phyloP scores from a whole-genome alignment of 2,888 invertebrate species.

The Andrena trimmerana region DNA sequence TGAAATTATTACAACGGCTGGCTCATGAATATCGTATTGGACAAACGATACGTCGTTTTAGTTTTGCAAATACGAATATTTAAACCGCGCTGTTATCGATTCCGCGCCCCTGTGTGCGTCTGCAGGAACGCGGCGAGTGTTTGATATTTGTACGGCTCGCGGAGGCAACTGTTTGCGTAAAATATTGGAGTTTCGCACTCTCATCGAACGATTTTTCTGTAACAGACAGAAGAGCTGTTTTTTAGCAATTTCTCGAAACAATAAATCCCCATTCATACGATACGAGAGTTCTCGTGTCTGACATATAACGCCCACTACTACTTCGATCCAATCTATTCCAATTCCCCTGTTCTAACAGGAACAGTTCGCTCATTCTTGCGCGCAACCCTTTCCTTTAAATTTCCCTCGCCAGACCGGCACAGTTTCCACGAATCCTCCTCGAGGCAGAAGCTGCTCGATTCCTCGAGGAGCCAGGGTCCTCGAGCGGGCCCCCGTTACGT shows the following conservation, averaged over 20 bases:
- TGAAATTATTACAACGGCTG: constrained; percentile 2
- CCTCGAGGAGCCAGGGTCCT: constrained; percentile 2
- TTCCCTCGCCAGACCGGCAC: too few relatives aligned
- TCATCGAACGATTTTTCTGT: background rate
- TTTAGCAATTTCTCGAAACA: too few relatives aligned
- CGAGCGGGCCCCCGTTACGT: constrained; percentile 18
- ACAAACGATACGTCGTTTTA: constrained; percentile 15
- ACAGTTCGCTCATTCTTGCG: too few relatives aligned
- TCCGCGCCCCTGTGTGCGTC: background rate
- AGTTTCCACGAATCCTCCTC: background rate
- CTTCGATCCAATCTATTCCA: too few relatives aligned
- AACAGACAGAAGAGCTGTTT: background rate
- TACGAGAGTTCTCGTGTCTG: too few relatives aligned
- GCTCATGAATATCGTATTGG: constrained; percentile 12
- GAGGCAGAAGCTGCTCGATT: constrained; percentile 9
- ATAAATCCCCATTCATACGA: too few relatives aligned
- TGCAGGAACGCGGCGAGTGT: constrained; percentile 11
- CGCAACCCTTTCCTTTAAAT: too few relatives aligned
- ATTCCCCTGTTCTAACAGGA: too few relatives aligned
- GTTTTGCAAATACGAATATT: constrained; percentile 35
- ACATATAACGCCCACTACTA: too few relatives aligned
- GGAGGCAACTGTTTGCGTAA: constrained; percentile 4
- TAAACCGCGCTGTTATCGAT: constrained; percentile 36
- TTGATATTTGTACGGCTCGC: constrained; percentile 6
- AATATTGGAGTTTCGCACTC: constrained; percentile 19